Evolutionary conservation across 2,113 vertebrate genomes (phyloP).

Genomic region (Chionomys nivalis): DNA sequence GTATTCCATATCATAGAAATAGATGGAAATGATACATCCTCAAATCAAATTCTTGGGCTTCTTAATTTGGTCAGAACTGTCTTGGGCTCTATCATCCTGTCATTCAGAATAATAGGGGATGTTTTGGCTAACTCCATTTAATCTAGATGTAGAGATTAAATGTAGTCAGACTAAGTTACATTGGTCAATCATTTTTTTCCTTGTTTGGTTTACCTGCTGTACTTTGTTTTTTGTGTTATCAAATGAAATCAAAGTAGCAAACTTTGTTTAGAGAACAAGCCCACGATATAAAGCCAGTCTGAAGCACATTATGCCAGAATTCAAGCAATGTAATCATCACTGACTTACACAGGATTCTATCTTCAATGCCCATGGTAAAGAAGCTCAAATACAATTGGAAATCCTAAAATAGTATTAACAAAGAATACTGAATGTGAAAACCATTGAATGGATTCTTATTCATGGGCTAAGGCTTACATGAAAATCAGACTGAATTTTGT

Average conservation of each 20-base stretch:
- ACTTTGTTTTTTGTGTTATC: neutral
- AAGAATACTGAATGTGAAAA: neutral
- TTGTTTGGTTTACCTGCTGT: neutral
- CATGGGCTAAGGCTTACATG: neutral
- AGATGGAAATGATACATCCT: neutral
- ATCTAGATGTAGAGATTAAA: neutral
- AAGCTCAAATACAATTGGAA: neutral
- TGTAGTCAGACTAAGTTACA: neutral
- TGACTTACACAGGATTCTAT: neutral
- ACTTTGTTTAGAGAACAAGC: neutral
- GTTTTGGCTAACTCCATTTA: neutral
- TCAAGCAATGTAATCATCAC: neutral
- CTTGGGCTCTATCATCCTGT: neutral
- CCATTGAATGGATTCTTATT: neutral
- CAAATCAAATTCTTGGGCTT: neutral
- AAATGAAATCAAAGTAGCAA: neutral
- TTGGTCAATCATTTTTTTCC: neutral
- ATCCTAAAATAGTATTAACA: neutral
- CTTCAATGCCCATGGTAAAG: neutral
- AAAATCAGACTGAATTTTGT: neutral
- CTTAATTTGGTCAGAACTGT: neutral
- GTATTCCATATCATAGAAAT: neutral
- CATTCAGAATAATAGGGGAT: neutral
- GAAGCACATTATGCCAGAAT: neutral
- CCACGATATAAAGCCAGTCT: neutral